Evolutionary conservation across 2,797 vertebrate species (phyloP).

Genomic region (Megalops cyprinoides): DNA sequence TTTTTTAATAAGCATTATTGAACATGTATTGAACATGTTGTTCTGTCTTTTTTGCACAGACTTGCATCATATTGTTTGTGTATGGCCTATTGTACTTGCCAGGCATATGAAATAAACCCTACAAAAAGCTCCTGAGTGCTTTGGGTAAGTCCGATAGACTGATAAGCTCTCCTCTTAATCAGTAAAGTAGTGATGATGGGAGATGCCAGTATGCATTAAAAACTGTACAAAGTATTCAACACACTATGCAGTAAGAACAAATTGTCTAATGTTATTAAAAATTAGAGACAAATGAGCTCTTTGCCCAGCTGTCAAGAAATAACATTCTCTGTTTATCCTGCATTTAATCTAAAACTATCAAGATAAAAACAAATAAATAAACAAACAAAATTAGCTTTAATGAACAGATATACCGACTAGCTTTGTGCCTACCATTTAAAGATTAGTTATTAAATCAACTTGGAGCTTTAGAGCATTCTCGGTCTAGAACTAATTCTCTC

Average conservation of each 20-base stretch:
- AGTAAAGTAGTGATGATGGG: not conserved
- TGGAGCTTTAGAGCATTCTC: not conserved
- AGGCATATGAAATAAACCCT: not conserved
- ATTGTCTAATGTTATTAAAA: too few relatives aligned
- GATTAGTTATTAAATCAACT: conserved; percentile 28
- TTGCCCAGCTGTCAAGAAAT: not conserved
- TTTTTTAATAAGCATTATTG: too few relatives aligned
- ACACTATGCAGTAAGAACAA: not conserved
- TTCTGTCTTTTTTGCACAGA: not conserved
- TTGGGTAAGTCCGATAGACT: not conserved
- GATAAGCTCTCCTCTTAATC: not conserved
- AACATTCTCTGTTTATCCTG: not conserved
- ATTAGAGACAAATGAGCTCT: too few relatives aligned
- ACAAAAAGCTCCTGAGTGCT: not conserved
- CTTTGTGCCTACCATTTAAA: conserved; percentile 5
- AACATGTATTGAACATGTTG: not conserved
- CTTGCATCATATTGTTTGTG: not conserved
- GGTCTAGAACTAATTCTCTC: too few relatives aligned
- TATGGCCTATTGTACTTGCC: not conserved
- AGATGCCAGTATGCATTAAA: not conserved
- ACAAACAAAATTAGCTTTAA: conserved; percentile 14
- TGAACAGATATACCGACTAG: not conserved
- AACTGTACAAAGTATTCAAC: not conserved
- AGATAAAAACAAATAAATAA: not conserved
- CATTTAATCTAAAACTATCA: not conserved